Evolutionary conservation across 2,113 vertebrate species (phyloP).

Genomic region (Sebastes schlegelii): DNA sequence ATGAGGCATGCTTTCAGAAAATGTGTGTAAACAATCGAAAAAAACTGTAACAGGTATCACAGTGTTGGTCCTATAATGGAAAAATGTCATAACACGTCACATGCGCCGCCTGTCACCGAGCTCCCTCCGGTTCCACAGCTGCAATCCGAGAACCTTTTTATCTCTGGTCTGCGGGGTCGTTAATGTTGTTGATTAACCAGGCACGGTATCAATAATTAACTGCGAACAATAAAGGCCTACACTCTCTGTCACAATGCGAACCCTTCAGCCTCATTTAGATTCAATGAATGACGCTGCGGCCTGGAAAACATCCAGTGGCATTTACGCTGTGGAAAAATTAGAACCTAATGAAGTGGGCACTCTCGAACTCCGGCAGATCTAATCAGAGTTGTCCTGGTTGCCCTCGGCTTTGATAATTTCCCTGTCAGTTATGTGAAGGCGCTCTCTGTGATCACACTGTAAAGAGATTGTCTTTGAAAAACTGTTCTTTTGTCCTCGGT

Average conservation of each 20-base stretch:
- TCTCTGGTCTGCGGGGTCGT: slow-evolving; percentile 44
- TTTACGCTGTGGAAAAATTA: slow-evolving; percentile 42
- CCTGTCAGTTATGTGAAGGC: not conserved
- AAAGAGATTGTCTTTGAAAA: not conserved
- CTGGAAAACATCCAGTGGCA: slow-evolving; percentile 41
- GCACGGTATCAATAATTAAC: slow-evolving; percentile 80
- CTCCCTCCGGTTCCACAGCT: not conserved
- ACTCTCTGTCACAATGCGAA: slow-evolving; percentile 66
- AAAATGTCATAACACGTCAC: slow-evolving; percentile 10
- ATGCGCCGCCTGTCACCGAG: not conserved
- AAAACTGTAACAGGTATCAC: not conserved
- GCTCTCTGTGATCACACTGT: not conserved
- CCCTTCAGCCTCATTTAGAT: slow-evolving; percentile 64
- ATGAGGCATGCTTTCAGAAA: no score
- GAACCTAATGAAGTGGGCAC: slow-evolving; percentile 13
- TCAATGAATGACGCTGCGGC: slow-evolving; percentile 25
- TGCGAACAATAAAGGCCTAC: slow-evolving; percentile 65
- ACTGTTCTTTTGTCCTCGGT: not conserved
- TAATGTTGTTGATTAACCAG: slow-evolving; percentile 76
- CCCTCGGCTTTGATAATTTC: not conserved
- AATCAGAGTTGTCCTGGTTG: slow-evolving; percentile 32
- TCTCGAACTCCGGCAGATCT: slow-evolving; percentile 27
- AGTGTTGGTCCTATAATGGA: slow-evolving; percentile 15
- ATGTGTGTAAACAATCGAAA: no score
- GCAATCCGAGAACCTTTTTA: slow-evolving; percentile 39